These are phyloP conservation scores for Leptopilina drosophilae DNA, from an alignment of 2,888 invertebrate species.

Conservation along the genomic window DNA sequence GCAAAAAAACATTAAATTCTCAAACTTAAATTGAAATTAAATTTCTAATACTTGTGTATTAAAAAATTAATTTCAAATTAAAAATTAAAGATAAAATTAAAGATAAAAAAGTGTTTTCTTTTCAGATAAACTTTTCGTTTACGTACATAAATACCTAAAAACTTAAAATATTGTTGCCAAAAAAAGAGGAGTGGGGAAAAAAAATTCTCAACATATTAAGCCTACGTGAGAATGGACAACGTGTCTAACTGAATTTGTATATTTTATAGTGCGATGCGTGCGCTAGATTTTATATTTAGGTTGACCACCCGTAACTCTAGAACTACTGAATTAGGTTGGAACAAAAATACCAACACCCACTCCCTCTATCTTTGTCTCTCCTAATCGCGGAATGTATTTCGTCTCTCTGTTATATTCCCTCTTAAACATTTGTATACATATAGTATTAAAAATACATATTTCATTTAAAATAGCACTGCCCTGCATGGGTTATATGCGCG, in stretches of 20 bases:
- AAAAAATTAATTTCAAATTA: too few relatives aligned
- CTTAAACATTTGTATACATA: background rate
- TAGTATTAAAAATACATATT: background rate
- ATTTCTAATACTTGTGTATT: too few relatives aligned
- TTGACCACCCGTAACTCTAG: conserved; percentile 72
- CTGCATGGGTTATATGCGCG: too few relatives aligned
- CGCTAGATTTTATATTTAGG: conserved; percentile 76
- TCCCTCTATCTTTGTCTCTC: conserved; percentile 50
- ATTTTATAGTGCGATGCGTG: conserved; percentile 66
- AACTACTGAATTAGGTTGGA: conserved; percentile 76
- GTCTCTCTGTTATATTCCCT: conserved; percentile 5
- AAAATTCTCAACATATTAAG: conserved; percentile 18
- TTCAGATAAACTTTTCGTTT: too few relatives aligned
- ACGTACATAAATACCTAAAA: too few relatives aligned
- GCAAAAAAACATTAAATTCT: too few relatives aligned
- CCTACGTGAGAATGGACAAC: conserved; percentile 9
- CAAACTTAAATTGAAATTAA: too few relatives aligned
- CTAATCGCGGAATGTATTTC: conserved; percentile 60
- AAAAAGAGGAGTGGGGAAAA: background rate
- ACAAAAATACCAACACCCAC: conserved; percentile 72
- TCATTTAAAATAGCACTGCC: conserved; percentile 29
- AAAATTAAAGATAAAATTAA: too few relatives aligned
- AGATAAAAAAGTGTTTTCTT: too few relatives aligned
- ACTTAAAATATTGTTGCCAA: background rate
- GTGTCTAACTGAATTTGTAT: conserved; percentile 47